Evolutionary conservation across 2,797 vertebrate genomes (phyloP).

Genomic region (Adrianichthys oophorus): DNA sequence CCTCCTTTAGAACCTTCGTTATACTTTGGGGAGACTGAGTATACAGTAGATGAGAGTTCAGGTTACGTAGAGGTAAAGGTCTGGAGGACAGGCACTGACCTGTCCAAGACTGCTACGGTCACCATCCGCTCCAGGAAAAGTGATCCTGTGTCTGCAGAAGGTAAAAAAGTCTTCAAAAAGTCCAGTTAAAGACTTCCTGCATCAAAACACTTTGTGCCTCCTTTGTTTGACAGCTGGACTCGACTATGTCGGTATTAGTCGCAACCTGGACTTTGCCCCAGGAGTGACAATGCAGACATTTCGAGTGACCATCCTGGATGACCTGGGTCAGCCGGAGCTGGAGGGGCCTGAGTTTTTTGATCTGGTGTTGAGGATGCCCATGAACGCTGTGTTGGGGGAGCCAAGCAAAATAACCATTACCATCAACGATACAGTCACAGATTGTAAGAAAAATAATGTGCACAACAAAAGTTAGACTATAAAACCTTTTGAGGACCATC

Average conservation of each 20-base stretch:
- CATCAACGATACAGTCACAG: conserved; percentile 82
- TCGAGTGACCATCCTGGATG: conserved; percentile 84
- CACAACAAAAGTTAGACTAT: background rate
- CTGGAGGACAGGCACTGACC: conserved; percentile 86
- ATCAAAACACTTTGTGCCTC: background rate
- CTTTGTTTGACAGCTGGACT: conserved; percentile 77
- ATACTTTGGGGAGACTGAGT: conserved; percentile 82
- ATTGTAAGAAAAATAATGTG: conserved; percentile 72
- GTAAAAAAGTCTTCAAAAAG: conserved; percentile 51
- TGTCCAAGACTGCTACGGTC: conserved; percentile 84
- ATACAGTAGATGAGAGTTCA: conserved; percentile 79
- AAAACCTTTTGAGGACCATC: background rate
- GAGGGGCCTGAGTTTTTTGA: conserved; percentile 87
- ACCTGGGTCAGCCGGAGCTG: conserved; percentile 82
- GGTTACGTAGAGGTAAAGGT: conserved; percentile 84
- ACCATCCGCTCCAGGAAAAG: conserved; percentile 82
- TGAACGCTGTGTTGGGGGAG: conserved; percentile 83
- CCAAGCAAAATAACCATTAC: conserved; percentile 84
- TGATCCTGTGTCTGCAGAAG: conserved; percentile 84
- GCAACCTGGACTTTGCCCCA: conserved; percentile 84
- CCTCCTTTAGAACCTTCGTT: conserved; percentile 78
- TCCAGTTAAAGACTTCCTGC: background rate
- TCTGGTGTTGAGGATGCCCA: conserved; percentile 83
- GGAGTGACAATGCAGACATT: conserved; percentile 85
- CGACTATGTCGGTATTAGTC: conserved; percentile 86